Base-by-base conservation (phyloP, 2,888 invertebrate genomes). In the Acleris cristana region DNA sequence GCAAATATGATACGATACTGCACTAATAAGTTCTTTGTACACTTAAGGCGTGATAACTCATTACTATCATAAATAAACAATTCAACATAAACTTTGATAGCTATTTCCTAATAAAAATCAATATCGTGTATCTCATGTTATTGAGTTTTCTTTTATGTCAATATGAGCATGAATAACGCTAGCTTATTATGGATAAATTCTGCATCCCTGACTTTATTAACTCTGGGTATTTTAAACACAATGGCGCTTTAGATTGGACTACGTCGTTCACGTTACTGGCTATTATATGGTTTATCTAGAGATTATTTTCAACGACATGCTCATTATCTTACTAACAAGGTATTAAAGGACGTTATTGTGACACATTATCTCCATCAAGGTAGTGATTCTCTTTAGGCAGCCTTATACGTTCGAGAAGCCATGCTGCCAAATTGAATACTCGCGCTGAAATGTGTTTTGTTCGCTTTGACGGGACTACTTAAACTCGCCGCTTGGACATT, bases 1-100 rank as follows among this genome's bases (percentile, higher is more conserved):
- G 64, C 57, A 64, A 64, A 64, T 64, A 40, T 19, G 23, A 40
- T 5, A 26, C 23, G 14, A 19, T 19, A 14, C 19, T 21, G 18
- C 30, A 45, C 48, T 56, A 40, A 14, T 30, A 64, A 57, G 64
- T 57, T 16, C 14, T 18, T 10, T 58, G 26, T 52, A 5, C 57
- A 49, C 34, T 5, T 19, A 21, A 19, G 19, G 6, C 21, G 26
- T 26, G 23, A 57, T 52, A 44, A 57, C 40, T 14, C 40, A 14
- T 40, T 4, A 40, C 40, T 40, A 40, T 40, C 14, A 40, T 40
- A 40, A 40, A 3, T 40, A 40, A 14, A 40, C 12, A 14, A 14
- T 40, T 40, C 14, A 40, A 4, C 0, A 40, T 40, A 40, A 40
- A 40, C 14, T 14, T 14, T 26, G 26, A 34, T 10, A 34, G 2